Conservation (phyloP, 2,113 vertebrate species). For the Butorides virescens region DNA sequence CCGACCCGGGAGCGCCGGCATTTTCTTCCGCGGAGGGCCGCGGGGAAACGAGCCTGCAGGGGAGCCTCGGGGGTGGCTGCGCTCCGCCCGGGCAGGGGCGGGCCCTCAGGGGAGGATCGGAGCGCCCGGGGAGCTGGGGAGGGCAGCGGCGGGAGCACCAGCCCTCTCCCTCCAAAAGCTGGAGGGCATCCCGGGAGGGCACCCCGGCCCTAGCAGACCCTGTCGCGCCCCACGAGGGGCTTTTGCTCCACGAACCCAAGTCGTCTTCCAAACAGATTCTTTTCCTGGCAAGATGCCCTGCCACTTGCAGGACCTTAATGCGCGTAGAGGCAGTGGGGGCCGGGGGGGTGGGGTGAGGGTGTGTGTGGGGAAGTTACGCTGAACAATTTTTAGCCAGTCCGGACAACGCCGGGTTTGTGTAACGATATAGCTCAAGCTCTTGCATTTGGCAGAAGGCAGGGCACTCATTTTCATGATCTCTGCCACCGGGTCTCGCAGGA, state of each 20-base stretch:
- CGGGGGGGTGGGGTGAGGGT: no score
- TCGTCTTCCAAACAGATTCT: not conserved
- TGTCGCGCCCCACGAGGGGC: not conserved
- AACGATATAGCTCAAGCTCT: constrained; percentile 4
- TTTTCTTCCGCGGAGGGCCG: constrained; percentile 44
- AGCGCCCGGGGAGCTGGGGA: not conserved
- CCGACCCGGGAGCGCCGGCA: constrained; percentile 46
- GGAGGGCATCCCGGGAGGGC: not conserved
- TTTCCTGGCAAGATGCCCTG: not conserved
- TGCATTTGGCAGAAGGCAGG: constrained; percentile 59
- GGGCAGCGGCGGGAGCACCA: not conserved
- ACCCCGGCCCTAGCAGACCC: not conserved
- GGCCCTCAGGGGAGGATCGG: not conserved
- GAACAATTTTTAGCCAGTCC: not conserved
- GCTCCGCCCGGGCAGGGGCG: not conserved
- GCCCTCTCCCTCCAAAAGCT: not conserved
- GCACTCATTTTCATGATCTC: constrained; percentile 58
- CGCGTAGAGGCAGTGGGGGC: not conserved
- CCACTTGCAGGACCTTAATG: not conserved
- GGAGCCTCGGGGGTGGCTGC: not conserved
- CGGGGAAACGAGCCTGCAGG: not conserved
- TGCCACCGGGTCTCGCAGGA: constrained; percentile 45
- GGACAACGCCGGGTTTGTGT: not conserved
- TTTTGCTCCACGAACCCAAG: not conserved
- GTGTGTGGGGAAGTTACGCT: not conserved